Base-by-base conservation (phyloP, 2,113 vertebrate species). In the Anser brachyrhynchus region DNA sequence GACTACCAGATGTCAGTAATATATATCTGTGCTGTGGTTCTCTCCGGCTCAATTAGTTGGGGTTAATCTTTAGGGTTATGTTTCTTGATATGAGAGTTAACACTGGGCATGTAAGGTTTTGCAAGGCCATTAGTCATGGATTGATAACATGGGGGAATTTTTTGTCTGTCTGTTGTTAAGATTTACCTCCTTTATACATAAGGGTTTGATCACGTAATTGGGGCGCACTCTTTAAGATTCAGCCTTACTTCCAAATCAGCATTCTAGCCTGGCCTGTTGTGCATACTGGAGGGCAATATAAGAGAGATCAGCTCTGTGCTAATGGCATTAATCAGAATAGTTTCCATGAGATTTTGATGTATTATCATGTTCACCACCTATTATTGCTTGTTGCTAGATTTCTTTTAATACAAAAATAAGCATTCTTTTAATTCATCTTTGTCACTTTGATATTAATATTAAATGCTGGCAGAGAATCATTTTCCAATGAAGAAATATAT, bases 361-460 rank as follows among this genome's bases (percentile, higher is more conserved):
- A 58, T 90, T 81, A 35, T 59, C 92, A 19, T 82, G 49, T 72
- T 96, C 66, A 73, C 10, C 49, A 52, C 41, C 51, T 87, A 65
- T 93, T 94, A 94, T 57, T 65, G 19, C 82, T 82, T 94, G 72
- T 91, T 97, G 71, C 57, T 93, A 37, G 13, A 10, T 83, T 92
- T 89, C 43, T 84, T 92, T 79, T 94, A 91, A 94, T 90, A 72
- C 20, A 94, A 77, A 23, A 55, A 26, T 31, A 79, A 90, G 58
- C 51, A 62, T 3, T 67, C 8, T 11, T 66, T 37, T 43, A 92
- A 75, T 89, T 92, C 92, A 73, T 70, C 6, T 84, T 70, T 91
- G 35, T 94, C 61, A n/a, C 57, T 97, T 87, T 89, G 55, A 78
- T 96, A 84, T 26, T 83, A 66, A 92, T 81, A 91, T 90, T 69